Conservation (phyloP, 2,888 invertebrate genomes). For the Laspeyria flexula region DNA sequence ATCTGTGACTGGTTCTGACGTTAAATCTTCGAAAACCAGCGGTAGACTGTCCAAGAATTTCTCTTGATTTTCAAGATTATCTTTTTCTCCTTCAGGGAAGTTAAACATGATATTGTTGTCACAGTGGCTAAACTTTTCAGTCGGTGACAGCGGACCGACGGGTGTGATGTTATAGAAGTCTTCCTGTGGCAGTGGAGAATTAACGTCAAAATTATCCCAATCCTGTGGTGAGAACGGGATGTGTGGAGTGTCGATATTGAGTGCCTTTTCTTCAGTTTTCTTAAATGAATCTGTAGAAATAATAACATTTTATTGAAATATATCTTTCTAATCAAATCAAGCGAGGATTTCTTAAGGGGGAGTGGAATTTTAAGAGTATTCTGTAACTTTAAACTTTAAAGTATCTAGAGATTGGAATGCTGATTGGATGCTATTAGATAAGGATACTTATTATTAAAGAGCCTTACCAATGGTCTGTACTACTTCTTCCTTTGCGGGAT, state of each 20-base stretch:
- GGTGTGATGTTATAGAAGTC: slow-evolving; percentile 65
- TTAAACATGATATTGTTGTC: slow-evolving; percentile 52
- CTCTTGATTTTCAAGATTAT: slow-evolving; percentile 60
- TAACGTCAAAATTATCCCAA: slow-evolving; percentile 74
- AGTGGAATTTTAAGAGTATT: too few species aligned
- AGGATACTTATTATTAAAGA: too few species aligned
- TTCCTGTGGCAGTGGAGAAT: slow-evolving; percentile 65
- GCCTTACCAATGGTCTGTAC: slow-evolving; percentile 81
- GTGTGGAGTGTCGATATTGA: slow-evolving; percentile 76
- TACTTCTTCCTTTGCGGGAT: slow-evolving; percentile 80
- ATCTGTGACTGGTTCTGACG: slow-evolving; percentile 60
- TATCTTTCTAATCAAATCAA: too few species aligned
- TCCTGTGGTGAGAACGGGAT: slow-evolving; percentile 77
- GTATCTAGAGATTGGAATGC: too few species aligned
- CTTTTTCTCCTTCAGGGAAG: slow-evolving; percentile 45
- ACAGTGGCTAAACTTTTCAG: slow-evolving; percentile 56
- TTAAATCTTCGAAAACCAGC: slow-evolving; percentile 71
- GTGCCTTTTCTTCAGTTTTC: slow-evolving; percentile 70
- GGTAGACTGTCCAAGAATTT: slow-evolving; percentile 73
- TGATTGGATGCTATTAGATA: too few species aligned
- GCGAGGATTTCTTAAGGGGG: too few species aligned
- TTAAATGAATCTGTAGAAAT: slow-evolving; percentile 62
- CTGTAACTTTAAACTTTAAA: neutral
- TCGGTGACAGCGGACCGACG: slow-evolving; percentile 65
- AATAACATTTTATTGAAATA: too few species aligned